Conservation (phyloP, 2,797 vertebrate genomes). For the Setipinna tenuifilis region DNA sequence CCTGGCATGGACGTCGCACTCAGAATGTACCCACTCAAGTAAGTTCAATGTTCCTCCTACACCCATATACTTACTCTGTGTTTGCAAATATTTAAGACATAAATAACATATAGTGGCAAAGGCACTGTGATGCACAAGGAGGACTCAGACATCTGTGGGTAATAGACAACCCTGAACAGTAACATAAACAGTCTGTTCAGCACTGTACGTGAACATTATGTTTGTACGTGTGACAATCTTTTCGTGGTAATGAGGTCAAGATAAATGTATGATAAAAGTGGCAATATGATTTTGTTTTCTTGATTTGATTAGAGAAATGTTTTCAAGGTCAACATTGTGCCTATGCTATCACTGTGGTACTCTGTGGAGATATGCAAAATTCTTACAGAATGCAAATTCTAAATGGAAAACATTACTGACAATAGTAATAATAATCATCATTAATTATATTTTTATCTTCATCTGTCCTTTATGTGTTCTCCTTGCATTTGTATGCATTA, state of each 20-base stretch:
- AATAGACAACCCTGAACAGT: too few species aligned
- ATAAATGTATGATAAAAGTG: neutral
- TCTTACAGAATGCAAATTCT: neutral
- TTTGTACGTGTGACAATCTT: neutral
- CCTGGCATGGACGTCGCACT: slow-evolving; percentile 93
- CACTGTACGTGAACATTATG: neutral
- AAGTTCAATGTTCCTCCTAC: slow-evolving; percentile 60
- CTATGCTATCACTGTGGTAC: neutral
- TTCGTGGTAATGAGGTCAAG: neutral
- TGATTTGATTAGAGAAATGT: neutral
- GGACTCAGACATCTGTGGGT: too few species aligned
- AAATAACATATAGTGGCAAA: too few species aligned
- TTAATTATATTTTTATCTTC: too few species aligned
- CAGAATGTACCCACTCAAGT: slow-evolving; percentile 97
- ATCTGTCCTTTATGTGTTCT: too few species aligned
- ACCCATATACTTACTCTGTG: too few species aligned
- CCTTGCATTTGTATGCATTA: too few species aligned
- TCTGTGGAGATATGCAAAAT: neutral
- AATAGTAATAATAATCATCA: too few species aligned
- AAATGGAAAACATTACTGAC: neutral
- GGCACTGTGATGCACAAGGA: too few species aligned
- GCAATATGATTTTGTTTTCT: neutral
- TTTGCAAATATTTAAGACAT: too few species aligned
- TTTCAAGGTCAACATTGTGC: neutral
- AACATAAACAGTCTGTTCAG: neutral